These are phyloP conservation scores for Takifugu rubripes DNA, from an alignment of 2,797 vertebrate species.

Conservation along the genomic window DNA sequence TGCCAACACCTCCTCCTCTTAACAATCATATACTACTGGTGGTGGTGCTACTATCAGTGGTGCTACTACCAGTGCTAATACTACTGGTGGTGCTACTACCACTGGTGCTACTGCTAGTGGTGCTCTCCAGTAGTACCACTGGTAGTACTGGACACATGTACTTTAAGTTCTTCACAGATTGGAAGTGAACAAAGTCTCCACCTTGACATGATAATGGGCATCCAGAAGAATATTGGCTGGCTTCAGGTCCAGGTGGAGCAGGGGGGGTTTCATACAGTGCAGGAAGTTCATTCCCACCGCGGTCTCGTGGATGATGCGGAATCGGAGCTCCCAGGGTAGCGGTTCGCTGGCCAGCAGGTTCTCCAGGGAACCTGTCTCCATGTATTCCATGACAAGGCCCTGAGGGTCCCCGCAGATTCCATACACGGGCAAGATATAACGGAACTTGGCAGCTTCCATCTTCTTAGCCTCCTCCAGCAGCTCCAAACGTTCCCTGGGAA, in stretches of 20 bases:
- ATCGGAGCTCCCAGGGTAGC: conserved; percentile 92
- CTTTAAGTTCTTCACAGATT: no score
- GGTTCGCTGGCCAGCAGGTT: conserved; percentile 88
- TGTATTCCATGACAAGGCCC: conserved; percentile 97
- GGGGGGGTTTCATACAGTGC: conserved; percentile 94
- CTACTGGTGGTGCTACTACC: no score
- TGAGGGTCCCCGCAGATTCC: conserved; percentile 93
- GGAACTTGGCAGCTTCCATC: conserved; percentile 98
- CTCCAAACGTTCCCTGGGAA: conserved; percentile 86
- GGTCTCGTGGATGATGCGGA: conserved; percentile 94
- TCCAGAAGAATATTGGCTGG: conserved; percentile 97
- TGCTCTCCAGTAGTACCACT: no score
- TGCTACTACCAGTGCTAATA: no score
- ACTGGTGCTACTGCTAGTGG: no score
- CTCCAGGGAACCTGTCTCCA: conserved; percentile 96
- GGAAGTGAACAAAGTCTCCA: conserved; percentile 20
- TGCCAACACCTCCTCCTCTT: no score
- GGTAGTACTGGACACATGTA: no score
- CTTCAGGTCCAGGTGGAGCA: conserved; percentile 96
- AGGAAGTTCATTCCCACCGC: conserved; percentile 99
- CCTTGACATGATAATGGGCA: conserved; percentile 97
- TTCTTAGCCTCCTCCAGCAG: conserved; percentile 94
- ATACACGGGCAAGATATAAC: conserved; percentile 93
- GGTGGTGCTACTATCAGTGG: no score
- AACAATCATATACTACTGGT: no score